Conservation (phyloP, 2,113 vertebrate genomes). For the Sardina pilchardus region DNA sequence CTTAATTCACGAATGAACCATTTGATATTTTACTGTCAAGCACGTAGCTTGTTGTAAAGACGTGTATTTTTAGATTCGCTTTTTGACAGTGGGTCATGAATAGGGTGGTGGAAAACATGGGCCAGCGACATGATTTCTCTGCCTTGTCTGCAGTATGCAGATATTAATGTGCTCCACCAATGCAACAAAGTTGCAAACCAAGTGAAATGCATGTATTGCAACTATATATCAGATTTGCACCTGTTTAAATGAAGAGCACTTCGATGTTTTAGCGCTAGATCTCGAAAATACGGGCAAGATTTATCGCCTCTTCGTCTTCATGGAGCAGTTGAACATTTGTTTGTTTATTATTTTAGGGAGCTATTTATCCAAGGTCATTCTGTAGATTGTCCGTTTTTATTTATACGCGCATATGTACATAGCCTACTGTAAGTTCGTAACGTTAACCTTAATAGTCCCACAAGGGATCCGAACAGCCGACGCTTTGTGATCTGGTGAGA, state of each 20-base stretch:
- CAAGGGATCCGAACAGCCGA: conserved; percentile 2
- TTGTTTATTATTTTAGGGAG: conserved; percentile 63
- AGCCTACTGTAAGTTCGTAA: conserved; percentile 51
- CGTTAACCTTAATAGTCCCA: conserved; percentile 25
- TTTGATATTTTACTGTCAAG: conserved; percentile 36
- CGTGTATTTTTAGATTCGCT: conserved; percentile 53
- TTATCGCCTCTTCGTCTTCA: conserved; percentile 54
- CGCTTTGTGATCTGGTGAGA: conserved; percentile 51
- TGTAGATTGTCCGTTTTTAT: conserved; percentile 57
- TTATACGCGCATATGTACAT: conserved; percentile 42
- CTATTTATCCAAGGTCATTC: conserved; percentile 78
- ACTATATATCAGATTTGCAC: conserved; percentile 49
- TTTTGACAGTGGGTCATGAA: conserved; percentile 71
- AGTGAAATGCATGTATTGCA: conserved; percentile 57
- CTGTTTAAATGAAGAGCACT: conserved; percentile 55
- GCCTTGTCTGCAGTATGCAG: conserved; percentile 66
- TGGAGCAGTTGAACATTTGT: conserved; percentile 72
- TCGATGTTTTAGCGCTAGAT: conserved; percentile 60
- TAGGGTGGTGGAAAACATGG: conserved; percentile 69
- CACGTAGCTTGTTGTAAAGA: conserved; percentile 41
- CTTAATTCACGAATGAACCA: conserved; percentile 51
- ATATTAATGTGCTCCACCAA: conserved; percentile 51
- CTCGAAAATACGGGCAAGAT: conserved; percentile 59
- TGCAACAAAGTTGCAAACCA: conserved; percentile 78
- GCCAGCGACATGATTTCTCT: conserved; percentile 68